Base-by-base conservation (phyloP, 2,113 vertebrate species). In the Mustelus asterias region DNA sequence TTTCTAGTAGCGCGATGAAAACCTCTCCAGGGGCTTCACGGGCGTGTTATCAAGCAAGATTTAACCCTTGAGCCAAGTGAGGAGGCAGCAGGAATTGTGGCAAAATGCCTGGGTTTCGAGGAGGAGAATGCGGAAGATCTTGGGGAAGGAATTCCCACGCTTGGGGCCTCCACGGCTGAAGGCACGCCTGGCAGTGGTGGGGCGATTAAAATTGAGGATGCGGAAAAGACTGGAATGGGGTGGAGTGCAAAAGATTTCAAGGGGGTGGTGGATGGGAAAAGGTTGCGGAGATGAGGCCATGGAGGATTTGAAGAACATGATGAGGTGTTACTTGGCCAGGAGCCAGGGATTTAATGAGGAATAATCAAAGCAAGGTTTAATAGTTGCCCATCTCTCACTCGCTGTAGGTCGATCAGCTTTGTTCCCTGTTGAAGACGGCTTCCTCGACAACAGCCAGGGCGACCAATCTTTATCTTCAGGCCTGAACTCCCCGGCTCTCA, bases 341-440 rank as follows among this genome's bases (percentile, higher is more conserved):
- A 48, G 41, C 1, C 83, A 24, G 6, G 83, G 14, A 63, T 92
- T 63, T 92, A 33, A 92, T 16, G 60, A 5, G 5, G 29, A 63
- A 63, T n/a, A 18, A 92, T 92, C 29, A 18, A 63, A 20, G 33
- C 29, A n/a, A 83, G 37, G 72, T 76, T 83, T 41, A 83, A 93
- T 2, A 33, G 6, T 65, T 29, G 93, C 2, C 93, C 41, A 5
- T 72, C 41, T 95, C 93, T 58, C 48, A 29, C 24, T 1, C 9
- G 0, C 67, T n/a, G 2, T 67, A 95, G 93, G 93, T 95, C 93
- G 93, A 5, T 95, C 93, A 9, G 93, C 93, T 70, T 69, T 95
- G 8, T 95, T 95, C 24, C 93, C 93, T 26, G 93, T 95, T 24
- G 93, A 95, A 72, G 93, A 95, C 44, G 93, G 93, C 22, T 95